These are phyloP conservation scores for Drosophila setifemur DNA, from an alignment of 1,140 invertebrate genomes.

Conservation along the genomic window DNA sequence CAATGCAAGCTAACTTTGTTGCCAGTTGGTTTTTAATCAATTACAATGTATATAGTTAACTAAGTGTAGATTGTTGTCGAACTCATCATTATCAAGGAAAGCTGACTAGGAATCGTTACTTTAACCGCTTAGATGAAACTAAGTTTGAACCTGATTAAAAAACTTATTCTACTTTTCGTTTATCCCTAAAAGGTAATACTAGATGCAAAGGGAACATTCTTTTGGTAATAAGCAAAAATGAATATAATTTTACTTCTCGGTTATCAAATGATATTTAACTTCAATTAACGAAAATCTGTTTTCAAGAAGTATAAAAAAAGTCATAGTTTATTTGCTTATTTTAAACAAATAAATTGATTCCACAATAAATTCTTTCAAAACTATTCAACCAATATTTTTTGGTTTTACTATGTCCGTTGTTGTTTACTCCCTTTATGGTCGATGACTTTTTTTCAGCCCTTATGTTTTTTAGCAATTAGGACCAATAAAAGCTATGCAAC, in stretches of 20 bases:
- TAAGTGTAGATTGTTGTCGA: conserved; percentile 34
- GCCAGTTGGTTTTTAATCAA: conserved; percentile 21
- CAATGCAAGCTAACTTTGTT: conserved; percentile 24
- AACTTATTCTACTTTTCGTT: too few species aligned
- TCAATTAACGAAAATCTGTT: too few species aligned
- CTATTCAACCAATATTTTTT: not conserved
- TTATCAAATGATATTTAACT: too few species aligned
- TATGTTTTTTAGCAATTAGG: conserved; percentile 28
- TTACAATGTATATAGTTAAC: conserved; percentile 30
- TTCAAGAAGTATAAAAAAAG: too few species aligned
- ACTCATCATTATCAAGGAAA: conserved; percentile 25
- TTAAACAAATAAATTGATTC: not conserved
- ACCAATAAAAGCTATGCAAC: conserved; percentile 14
- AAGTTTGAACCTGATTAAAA: not conserved
- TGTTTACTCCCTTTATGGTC: not conserved
- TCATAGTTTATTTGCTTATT: too few species aligned
- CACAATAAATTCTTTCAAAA: not conserved
- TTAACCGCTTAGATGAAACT: not conserved
- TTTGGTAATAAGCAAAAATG: too few species aligned
- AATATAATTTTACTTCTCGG: too few species aligned
- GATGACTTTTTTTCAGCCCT: not conserved
- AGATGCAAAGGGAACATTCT: too few species aligned
- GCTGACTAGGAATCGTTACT: conserved; percentile 6
- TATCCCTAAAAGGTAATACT: too few species aligned
- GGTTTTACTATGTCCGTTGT: not conserved